A percentile compares a stretch with the other conserved stretches of the same genome.
Evolutionary conservation across 2,888 invertebrate species (phyloP).

Genomic region (Tyria jacobaeae): DNA sequence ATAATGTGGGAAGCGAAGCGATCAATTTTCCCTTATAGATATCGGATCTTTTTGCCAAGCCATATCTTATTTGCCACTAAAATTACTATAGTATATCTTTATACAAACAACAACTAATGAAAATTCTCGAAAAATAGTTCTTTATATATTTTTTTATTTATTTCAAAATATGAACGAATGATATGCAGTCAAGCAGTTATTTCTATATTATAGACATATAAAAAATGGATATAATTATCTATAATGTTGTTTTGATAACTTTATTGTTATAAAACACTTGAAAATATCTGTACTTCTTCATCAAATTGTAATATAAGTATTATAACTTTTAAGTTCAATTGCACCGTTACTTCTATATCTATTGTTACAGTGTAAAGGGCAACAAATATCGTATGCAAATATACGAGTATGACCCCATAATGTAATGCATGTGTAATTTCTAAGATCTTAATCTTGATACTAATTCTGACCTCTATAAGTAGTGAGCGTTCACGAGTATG

Average conservation of each 20-base stretch:
- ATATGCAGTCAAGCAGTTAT: no score
- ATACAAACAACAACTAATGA: background rate
- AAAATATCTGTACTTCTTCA: background rate
- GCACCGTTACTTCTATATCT: background rate
- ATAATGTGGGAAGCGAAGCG: background rate
- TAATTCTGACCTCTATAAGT: no score
- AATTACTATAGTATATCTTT: background rate
- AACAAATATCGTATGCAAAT: background rate
- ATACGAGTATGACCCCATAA: no score
- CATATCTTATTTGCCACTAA: background rate
- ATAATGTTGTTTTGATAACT: background rate
- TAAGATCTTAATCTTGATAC: no score
- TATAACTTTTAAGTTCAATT: background rate
- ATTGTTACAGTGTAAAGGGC: background rate
- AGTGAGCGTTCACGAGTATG: no score
- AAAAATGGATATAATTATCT: background rate
- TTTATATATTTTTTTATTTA: background rate
- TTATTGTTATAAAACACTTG: background rate
- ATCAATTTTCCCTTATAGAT: slow-evolving; percentile 3
- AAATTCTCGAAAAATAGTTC: background rate
- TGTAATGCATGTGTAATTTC: no score
- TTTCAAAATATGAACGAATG: no score
- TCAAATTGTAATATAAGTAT: background rate
- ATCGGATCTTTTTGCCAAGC: background rate
- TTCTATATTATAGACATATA: background rate